Evolutionary conservation across 2,113 vertebrate genomes (phyloP).

Genomic region (Pedetes capensis): DNA sequence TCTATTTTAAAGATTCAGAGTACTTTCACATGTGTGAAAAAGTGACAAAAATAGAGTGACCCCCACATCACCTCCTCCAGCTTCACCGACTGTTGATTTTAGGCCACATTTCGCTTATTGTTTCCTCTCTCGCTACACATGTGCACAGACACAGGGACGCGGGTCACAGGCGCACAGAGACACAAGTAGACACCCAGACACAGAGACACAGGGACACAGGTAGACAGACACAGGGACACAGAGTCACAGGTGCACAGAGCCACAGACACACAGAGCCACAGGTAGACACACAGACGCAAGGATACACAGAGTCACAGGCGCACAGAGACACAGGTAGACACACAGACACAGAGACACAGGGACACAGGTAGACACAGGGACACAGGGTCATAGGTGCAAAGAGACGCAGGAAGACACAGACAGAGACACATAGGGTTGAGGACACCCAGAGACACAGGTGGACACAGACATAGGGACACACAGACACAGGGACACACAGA

Average conservation of each 20-base stretch:
- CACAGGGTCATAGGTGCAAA: neutral
- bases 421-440: neutral
- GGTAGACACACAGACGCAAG: neutral
- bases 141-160: rapidly evolving
- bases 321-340: neutral
- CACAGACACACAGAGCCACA: neutral
- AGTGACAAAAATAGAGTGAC: neutral
- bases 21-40: neutral
- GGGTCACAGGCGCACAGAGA: neutral
- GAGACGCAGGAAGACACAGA: neutral
- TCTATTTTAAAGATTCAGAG: neutral
- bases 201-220: neutral
- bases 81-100: too few species aligned
- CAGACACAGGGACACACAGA: neutral
- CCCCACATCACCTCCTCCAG: too few species aligned
- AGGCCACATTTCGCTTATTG: neutral
- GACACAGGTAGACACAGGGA: neutral
- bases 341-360: neutral
- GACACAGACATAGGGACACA: neutral
- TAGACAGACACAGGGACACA: neutral
- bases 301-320: neutral
- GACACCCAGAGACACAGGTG: neutral
- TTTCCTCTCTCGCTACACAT: neutral
- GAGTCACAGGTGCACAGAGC: too few species aligned
- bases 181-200: neutral